Evolutionary conservation across 2,888 invertebrate genomes (phyloP).

Genomic region (Glaucopsyche alexis): DNA sequence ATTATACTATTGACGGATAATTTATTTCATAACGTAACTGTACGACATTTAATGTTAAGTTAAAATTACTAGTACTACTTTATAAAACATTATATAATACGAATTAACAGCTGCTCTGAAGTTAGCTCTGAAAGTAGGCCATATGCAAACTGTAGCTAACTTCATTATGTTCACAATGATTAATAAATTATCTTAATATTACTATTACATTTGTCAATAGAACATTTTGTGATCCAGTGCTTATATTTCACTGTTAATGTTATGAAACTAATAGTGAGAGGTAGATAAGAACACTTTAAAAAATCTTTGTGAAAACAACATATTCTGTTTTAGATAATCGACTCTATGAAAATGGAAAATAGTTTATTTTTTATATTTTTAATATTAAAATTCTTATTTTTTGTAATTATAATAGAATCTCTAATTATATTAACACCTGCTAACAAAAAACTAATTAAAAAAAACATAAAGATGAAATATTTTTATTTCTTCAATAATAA

Average conservation of each 20-base stretch:
- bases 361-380: background rate
- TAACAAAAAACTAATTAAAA: no score
- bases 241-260: background rate
- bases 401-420: no score
- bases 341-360: background rate
- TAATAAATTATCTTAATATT: background rate
- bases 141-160: background rate
- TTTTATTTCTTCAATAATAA: no score
- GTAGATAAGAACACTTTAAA: slow-evolving; percentile 13
- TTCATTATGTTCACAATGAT: background rate
- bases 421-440: no score
- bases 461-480: no score
- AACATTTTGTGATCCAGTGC: background rate
- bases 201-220: background rate
- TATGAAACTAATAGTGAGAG: background rate
- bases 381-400: no score
- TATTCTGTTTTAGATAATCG: background rate
- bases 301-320: background rate
- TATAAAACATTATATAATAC: background rate
- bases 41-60: slow-evolving; percentile 22
- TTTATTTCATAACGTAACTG: slow-evolving; percentile 23
- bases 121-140: slow-evolving; percentile 21
- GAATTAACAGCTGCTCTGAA: background rate
- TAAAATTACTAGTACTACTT: slow-evolving; percentile 11
- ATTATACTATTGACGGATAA: slow-evolving; percentile 21